Evolutionary conservation across 2,113 vertebrate genomes (phyloP).

Genomic region (Tinamus guttatus): DNA sequence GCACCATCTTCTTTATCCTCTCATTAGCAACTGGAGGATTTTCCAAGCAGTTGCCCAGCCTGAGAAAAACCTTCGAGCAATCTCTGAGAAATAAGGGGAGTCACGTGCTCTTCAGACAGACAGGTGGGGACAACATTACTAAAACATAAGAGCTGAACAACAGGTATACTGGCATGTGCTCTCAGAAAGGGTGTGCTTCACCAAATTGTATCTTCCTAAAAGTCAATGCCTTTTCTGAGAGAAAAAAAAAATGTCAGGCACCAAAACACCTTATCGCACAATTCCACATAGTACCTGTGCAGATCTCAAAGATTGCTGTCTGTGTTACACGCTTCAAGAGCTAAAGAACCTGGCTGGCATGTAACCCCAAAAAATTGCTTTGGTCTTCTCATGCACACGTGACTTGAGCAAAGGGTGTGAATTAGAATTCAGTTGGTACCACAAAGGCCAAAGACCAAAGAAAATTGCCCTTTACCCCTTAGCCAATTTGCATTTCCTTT

Average conservation of each 20-base stretch:
- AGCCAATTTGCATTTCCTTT: neutral
- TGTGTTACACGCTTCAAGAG: neutral
- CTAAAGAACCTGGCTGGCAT: neutral
- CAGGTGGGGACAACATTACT: neutral
- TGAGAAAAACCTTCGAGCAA: neutral
- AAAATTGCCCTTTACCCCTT: neutral
- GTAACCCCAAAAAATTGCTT: neutral
- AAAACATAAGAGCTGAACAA: slow-evolving; percentile 2
- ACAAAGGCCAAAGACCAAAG: neutral
- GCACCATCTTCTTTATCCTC: neutral
- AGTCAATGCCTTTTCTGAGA: neutral
- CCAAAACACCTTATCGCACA: neutral
- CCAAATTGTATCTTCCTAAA: neutral
- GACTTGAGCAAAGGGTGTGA: neutral
- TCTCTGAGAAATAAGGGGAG: neutral
- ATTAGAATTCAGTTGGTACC: neutral
- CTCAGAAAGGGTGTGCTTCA: neutral
- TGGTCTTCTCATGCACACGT: neutral
- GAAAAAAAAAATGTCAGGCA: neutral
- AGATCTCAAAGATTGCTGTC: neutral
- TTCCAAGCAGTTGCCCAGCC: rapidly evolving
- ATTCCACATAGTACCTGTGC: rapidly evolving
- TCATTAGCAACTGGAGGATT: neutral
- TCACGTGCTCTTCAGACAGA: neutral
- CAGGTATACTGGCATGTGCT: neutral